Evolutionary conservation across 2,797 vertebrate species (phyloP), one percentile per base, ranked within the genome.

Genomic region (Crypturellus tataupa): DNA sequence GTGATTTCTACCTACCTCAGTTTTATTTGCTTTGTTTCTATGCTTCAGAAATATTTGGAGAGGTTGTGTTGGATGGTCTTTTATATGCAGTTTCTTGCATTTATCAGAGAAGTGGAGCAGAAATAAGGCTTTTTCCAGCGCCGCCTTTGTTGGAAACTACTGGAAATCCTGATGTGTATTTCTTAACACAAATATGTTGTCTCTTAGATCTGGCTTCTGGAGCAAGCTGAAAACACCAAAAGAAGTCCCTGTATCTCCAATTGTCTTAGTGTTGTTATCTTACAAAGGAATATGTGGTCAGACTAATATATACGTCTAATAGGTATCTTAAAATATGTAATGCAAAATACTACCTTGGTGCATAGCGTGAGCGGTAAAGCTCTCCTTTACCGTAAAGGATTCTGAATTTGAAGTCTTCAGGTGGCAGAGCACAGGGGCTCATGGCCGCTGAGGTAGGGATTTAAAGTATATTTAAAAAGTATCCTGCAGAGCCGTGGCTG

Each of bases 111-210:
- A 53, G 64, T 89, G 87, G 87, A 80, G 79, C 90, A 78, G 89
- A 96, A 92, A 68, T 70, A 64, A 5, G 0, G 71, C 49, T 93
- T 95, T 94, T 85, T 87, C 60, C 29, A 60, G 42, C 20, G 23
- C 20, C 44, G 64, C 82, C 87, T 90, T 80, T 64, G 82, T 90
- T 94, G 87, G 89, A 95, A 94, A 51, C 79, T 92, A 69, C 72
- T 81, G 85, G 82, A 96, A 94, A 85, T 67, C 82, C 89, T 68
- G 78, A 84, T 95, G 88, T 89, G 95, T 90, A 80, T 72, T 80
- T 80, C 75, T 69, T 24, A 59, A 59, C 65, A 51, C 9, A 85
- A 0, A 31, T 25, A 17, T 91, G 37, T 44, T 80, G 91, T 91
- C 73, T 87, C 70, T 92, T 95, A 68, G 82, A 65, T 70, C 85